Base-by-base conservation (phyloP, 2,888 invertebrate genomes). In the Chrysopilus asiliformis region DNA sequence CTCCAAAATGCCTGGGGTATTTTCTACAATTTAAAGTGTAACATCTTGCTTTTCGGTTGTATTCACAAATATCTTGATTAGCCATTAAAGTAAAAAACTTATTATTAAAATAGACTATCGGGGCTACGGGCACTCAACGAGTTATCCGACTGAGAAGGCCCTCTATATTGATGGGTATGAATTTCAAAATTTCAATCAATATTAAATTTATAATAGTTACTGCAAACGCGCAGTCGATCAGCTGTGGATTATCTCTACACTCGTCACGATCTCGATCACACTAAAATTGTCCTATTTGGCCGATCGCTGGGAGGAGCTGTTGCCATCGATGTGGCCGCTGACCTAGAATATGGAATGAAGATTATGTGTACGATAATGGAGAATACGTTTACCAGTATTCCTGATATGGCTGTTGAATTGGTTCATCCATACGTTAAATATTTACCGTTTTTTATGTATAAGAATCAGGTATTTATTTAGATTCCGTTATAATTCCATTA, bases 21-120 rank as follows among this genome's bases (percentile, higher is more conserved):
- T 40, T 89, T 80, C 59, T 75, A 81, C 49, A 75, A 79, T 52
- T 66, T 89, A 36, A 76, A 79, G 46, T 83, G 85, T 47, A 94
- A 95, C 58, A 72, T 94, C 45, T 64, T n/a, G n/a, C n/a, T n/a
- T n/a, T n/a, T n/a, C n/a, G n/a, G n/a, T n/a, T n/a, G n/a, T n/a
- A n/a, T n/a, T n/a, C n/a, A n/a, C n/a, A n/a, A n/a, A n/a, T n/a
- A n/a, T n/a, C n/a, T n/a, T n/a, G n/a, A n/a, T n/a, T n/a, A n/a
- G n/a, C n/a, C n/a, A n/a, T n/a, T n/a, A n/a, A n/a, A n/a, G n/a
- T n/a, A n/a, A n/a, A n/a, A n/a, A n/a, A n/a, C n/a, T n/a, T n/a
- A n/a, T n/a, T n/a, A n/a, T 94, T 31, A 74, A 93, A 72, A 74
- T 94, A n/a, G 95, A 95, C 56, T 95, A 94, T 55, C 71, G 94